phyloP scores from a whole-genome alignment of 2,113 vertebrate genomes.

The Dipodomys stephensi region DNA sequence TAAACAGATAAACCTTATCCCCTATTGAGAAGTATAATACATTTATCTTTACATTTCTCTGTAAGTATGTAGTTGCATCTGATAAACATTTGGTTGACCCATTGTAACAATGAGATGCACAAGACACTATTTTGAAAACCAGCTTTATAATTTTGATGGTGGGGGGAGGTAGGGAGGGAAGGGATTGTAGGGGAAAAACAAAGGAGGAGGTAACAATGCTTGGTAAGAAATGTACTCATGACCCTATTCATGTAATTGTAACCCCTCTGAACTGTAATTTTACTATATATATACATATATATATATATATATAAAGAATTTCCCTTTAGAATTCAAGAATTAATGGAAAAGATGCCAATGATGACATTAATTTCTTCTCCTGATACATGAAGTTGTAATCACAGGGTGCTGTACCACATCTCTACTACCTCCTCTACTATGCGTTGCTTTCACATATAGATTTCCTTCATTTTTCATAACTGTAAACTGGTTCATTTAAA shows the following conservation, averaged over 20 bases:
- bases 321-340: constrained; percentile 59
- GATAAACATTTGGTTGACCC: neutral
- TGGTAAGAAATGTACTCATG: too few relatives aligned
- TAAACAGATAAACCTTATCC: constrained; percentile 32
- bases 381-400: constrained; percentile 53
- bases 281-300: too few relatives aligned
- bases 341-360: constrained; percentile 21
- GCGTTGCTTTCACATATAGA: constrained; percentile 72
- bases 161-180: too few relatives aligned
- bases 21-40: constrained; percentile 64
- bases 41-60: constrained; percentile 64
- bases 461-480: constrained; percentile 82
- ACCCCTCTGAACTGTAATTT: too few relatives aligned
- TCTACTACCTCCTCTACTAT: constrained; percentile 79
- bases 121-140: too few relatives aligned
- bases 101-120: too few relatives aligned
- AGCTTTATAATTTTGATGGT: too few relatives aligned
- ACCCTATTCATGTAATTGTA: too few relatives aligned
- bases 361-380: constrained; percentile 10
- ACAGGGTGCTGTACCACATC: constrained; percentile 68
- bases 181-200: too few relatives aligned
- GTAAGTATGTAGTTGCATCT: constrained; percentile 54
- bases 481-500: constrained; percentile 80
- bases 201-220: too few relatives aligned
- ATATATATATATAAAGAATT: neutral